Conservation (phyloP, 2,113 vertebrate species). For the Lepus americanus region DNA sequence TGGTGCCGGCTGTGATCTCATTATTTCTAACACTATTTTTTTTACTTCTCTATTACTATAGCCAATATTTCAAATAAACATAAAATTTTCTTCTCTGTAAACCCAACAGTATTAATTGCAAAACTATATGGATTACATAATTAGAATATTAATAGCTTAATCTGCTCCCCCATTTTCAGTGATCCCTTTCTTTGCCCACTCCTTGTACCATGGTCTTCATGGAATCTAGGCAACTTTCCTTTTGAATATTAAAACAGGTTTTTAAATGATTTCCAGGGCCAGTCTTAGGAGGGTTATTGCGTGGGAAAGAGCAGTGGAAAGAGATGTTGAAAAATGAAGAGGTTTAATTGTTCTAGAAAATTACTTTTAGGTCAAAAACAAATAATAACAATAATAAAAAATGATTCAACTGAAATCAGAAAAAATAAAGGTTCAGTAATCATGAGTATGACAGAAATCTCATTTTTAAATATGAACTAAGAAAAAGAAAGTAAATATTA, state of each 20-base stretch:
- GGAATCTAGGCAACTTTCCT: background rate
- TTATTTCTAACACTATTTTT: constrained; percentile 3
- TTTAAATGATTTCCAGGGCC: background rate
- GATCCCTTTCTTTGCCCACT: background rate
- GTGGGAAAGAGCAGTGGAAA: background rate
- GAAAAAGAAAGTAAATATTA: constrained; percentile 5
- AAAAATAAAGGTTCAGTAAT: background rate
- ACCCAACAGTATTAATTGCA: background rate
- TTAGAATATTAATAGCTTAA: background rate
- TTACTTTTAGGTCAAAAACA: constrained; percentile 30
- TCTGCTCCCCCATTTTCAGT: background rate
- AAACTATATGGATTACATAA: background rate
- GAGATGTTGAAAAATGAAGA: constrained; percentile 26
- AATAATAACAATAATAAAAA: background rate
- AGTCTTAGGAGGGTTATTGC: background rate
- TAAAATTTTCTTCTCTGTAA: background rate
- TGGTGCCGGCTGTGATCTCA: background rate
- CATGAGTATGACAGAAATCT: background rate
- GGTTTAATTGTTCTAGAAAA: constrained; percentile 8
- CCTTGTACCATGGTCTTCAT: background rate
- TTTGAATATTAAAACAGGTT: background rate
- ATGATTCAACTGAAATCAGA: background rate
- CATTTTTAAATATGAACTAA: constrained; percentile 24
- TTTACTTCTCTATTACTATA: constrained; percentile 1
- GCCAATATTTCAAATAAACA: constrained; percentile 23